Evolutionary conservation across 2,797 vertebrate species (phyloP).

Genomic region (Tinamus major): DNA sequence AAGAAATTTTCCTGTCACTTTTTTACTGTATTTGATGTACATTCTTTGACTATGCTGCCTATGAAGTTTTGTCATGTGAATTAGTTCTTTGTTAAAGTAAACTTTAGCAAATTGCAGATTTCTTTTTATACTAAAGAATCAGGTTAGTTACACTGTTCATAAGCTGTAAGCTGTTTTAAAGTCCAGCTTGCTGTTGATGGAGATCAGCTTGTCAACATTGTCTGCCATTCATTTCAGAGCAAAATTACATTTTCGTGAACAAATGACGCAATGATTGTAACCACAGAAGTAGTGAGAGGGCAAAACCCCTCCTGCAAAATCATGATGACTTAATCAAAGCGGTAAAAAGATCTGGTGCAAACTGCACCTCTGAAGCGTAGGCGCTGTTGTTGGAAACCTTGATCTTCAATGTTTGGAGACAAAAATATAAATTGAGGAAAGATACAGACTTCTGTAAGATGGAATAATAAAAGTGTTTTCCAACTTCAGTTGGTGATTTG

Average conservation of each 20-base stretch:
- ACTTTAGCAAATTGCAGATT: conserved; percentile 17
- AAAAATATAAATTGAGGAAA: not conserved
- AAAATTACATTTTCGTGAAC: conserved; percentile 29
- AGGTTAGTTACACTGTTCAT: not conserved
- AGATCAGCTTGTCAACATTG: not conserved
- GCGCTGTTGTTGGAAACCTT: not conserved
- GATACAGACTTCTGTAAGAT: not conserved
- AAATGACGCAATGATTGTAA: conserved; percentile 69
- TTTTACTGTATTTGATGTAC: conserved; percentile 47
- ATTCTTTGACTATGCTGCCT: conserved; percentile 47
- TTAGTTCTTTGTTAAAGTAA: conserved; percentile 28
- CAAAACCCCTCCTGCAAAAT: not conserved
- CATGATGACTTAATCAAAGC: not conserved
- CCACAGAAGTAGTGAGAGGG: conserved; percentile 27
- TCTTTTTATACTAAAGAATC: conserved; percentile 5
- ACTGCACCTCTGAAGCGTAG: not conserved
- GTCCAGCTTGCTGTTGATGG: not conserved
- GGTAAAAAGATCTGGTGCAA: not conserved
- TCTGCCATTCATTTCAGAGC: conserved; percentile 24
- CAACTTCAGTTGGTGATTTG: not conserved
- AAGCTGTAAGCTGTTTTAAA: conserved; percentile 6
- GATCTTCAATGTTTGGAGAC: not conserved
- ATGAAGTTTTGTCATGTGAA: conserved; percentile 22
- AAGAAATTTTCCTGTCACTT: conserved; percentile 11
- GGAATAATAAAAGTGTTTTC: not conserved